Evolutionary conservation across 2,888 invertebrate genomes (phyloP).

Genomic region (Lydus trimaculatus): DNA sequence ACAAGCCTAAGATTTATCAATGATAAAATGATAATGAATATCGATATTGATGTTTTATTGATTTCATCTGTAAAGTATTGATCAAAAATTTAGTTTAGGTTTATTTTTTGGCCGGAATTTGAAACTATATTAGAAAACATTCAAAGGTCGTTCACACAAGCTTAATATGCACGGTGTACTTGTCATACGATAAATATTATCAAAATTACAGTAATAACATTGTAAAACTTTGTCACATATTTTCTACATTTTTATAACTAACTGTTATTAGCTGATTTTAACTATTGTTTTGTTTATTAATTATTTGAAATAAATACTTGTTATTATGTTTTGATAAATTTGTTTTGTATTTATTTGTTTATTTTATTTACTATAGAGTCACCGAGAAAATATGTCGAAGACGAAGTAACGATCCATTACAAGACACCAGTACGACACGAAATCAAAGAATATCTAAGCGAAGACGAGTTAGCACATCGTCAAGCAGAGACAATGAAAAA

Average conservation of each 20-base stretch:
- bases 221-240: not conserved
- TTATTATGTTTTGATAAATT: not conserved
- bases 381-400: conserved; percentile 87
- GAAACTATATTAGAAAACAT: not conserved
- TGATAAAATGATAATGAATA: too few species aligned
- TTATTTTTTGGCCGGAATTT: too few species aligned
- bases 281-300: not conserved
- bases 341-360: not conserved
- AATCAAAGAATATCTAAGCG: conserved; percentile 84
- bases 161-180: not conserved
- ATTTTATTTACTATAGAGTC: conserved; percentile 71
- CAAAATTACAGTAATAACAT: not conserved
- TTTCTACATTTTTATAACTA: not conserved
- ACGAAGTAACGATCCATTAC: conserved; percentile 94
- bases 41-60: too few species aligned
- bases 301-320: not conserved
- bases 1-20: too few species aligned
- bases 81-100: too few species aligned
- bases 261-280: not conserved
- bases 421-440: conserved; percentile 87
- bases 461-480: conserved; percentile 85
- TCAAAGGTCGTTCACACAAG: not conserved
- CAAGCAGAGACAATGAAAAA: conserved; percentile 92
- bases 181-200: too few species aligned
- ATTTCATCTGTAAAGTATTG: too few species aligned